Base-by-base conservation (phyloP, 2,797 vertebrate genomes). In the Coregonus suidteri region DNA sequence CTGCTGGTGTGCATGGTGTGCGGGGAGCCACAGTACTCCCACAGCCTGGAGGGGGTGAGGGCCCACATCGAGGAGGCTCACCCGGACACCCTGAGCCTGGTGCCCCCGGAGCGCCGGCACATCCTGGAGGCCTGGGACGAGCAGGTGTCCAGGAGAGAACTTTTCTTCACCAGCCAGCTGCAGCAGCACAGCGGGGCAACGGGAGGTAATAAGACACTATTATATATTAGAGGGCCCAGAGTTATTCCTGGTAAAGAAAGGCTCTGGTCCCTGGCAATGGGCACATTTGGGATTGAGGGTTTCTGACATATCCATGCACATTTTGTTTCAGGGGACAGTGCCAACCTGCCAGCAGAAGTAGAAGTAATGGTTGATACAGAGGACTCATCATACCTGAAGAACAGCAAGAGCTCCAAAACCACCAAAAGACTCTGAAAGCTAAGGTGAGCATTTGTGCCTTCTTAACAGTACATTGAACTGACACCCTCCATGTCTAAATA, bases 1-100 rank as follows among this genome's bases (percentile, higher is more conserved):
- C 93, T 96, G 81, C 91, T 98, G 89, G 96, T 96, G 90, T 98
- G 97, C 89, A 96, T 97, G 94, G 96, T 96, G 83, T 97, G 97
- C 62, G 95, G 95, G 66, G 93, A 93, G 72, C 93, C 94, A 81
- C 92, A 97, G 88, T 96, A 96, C 88, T 95, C 93, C 20, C 94
- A 96, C 82, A 95, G 93, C 84, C 85, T 94, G 88, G 95, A 95
- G 16, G 95, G 92, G 25, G 95, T 95, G 68, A 91, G 88, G 74
- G 91, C 92, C 62, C 97, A 97, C 88, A 95, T 97, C 37, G 92
- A 96, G 52, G 95, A 96, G 78, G 93, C 93, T 34, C 96, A 97
- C 84, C 96, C 96, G 0, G 89, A 94, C 74, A 96, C 95, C 2
- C 85, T 96, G 34, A 86, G 79, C 76, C 90, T 96, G 87, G 94